Evolutionary conservation across 2,113 vertebrate genomes (phyloP), one percentile per base, ranked within the genome.

Genomic region (Lamprotornis superbus): DNA sequence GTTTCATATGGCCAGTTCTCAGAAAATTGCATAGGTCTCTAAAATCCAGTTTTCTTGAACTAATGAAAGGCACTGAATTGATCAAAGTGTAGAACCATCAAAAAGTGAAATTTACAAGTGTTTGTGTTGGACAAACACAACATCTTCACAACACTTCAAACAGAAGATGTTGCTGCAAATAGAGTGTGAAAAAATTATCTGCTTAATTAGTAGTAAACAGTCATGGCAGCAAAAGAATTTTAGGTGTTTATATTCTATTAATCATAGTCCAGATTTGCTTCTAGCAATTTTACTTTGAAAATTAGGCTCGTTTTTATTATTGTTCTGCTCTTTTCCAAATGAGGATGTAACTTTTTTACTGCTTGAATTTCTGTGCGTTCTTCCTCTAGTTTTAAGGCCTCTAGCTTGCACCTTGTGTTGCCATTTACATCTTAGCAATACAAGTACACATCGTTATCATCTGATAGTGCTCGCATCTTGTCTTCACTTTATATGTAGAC

Each of bases 111-210:
- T 96, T 95, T 91, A 95, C 91, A 96, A 74, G 93, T 95, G 76
- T 91, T 93, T 95, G 91, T 93, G 42, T 80, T 97, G 91, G 93
- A 84, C 91, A 96, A 95, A 90, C 91, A 95, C 81, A 93, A 50
- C 73, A 40, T 94, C 94, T 95, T 93, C 88, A 86, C 44, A 93
- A 56, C 71, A 91, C 84, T 95, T 97, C 96, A 97, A 97, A 97
- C 88, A 94, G 94, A 97, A 91, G 87, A 95, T 94, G 75, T 93
- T 97, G 61, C 95, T 97, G 96, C 81, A 97, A 96, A 95, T 96
- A 56, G 94, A 94, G 92, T 97, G 95, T 94, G 91, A 97, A 97
- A 96, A 95, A 97, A 76, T 77, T 87, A 80, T 40, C 81, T 52
- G 37, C 73, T 90, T 97, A 97, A 97, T 97, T 96, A 97, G 91